A percentile compares a stretch with the other conserved stretches of the same genome.
Conservation (phyloP, 2,797 vertebrate genomes). For the Enteromius afrohamiltoni region DNA sequence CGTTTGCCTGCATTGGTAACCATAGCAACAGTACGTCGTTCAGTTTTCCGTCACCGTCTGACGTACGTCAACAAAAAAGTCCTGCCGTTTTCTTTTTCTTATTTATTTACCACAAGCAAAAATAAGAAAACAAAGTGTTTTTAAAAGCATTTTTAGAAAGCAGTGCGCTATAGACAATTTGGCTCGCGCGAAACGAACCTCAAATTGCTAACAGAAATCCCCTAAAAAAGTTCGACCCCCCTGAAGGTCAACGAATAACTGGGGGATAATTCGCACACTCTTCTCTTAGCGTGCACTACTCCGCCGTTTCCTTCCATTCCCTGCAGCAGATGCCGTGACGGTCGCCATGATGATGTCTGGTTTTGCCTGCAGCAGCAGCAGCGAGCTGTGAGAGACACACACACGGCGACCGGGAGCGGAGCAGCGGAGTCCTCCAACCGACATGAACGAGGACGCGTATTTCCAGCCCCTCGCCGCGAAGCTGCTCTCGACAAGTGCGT, state of each 20-base stretch:
- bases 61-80: slow-evolving; percentile 30
- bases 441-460: slow-evolving; percentile 67
- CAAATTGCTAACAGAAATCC: slow-evolving; percentile 3
- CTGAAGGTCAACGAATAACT: slow-evolving; percentile 25
- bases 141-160: not conserved
- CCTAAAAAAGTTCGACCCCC: not conserved
- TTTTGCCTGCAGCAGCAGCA: slow-evolving; percentile 76
- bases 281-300: not conserved
- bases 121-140: not conserved
- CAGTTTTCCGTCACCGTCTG: slow-evolving; percentile 17
- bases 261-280: not conserved
- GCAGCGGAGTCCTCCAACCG: slow-evolving; percentile 63
- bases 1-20: slow-evolving; percentile 19
- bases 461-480: slow-evolving; percentile 62
- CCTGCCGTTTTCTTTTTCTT: not conserved
- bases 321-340: slow-evolving; percentile 75
- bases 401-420: slow-evolving; percentile 52
- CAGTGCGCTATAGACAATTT: not conserved
- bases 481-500: slow-evolving; percentile 65
- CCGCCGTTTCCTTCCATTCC: slow-evolving; percentile 66
- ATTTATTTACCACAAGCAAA: not conserved
- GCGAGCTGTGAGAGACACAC: slow-evolving; percentile 71
- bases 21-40: slow-evolving; percentile 14
- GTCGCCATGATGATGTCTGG: slow-evolving; percentile 82
- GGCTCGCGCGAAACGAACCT: not conserved